phyloP scores from a whole-genome alignment of 2,113 vertebrate genomes.

The Alaudala cheleensis region DNA sequence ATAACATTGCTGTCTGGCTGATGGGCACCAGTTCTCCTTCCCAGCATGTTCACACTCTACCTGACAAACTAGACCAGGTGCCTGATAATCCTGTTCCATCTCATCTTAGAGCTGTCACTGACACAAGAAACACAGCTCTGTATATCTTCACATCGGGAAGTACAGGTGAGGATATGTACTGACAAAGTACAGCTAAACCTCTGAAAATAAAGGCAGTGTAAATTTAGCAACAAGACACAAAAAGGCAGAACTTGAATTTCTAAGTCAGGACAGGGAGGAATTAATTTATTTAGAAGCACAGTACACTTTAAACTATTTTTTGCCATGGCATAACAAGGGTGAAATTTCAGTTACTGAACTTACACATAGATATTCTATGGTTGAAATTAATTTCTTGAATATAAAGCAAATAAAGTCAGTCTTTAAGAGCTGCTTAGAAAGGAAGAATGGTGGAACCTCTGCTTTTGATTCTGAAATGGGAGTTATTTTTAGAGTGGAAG shows the following conservation, averaged over 20 bases:
- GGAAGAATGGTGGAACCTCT: neutral
- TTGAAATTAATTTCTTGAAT: neutral
- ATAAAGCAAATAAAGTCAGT: neutral
- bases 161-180: neutral
- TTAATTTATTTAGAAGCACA: neutral
- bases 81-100: neutral
- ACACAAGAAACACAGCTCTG: neutral
- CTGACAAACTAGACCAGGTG: slow-evolving; percentile 2
- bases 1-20: neutral
- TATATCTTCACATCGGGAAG: neutral
- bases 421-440: neutral
- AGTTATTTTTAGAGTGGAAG: neutral
- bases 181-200: neutral
- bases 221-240: neutral
- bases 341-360: neutral
- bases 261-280: neutral
- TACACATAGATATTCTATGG: neutral
- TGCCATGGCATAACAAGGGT: neutral
- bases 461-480: neutral
- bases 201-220: neutral
- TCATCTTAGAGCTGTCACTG: neutral
- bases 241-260: neutral
- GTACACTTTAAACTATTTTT: neutral
- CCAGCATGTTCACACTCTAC: neutral
- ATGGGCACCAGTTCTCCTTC: neutral